phyloP scores from a whole-genome alignment of 2,113 vertebrate species.

The Mustelus asterias region DNA sequence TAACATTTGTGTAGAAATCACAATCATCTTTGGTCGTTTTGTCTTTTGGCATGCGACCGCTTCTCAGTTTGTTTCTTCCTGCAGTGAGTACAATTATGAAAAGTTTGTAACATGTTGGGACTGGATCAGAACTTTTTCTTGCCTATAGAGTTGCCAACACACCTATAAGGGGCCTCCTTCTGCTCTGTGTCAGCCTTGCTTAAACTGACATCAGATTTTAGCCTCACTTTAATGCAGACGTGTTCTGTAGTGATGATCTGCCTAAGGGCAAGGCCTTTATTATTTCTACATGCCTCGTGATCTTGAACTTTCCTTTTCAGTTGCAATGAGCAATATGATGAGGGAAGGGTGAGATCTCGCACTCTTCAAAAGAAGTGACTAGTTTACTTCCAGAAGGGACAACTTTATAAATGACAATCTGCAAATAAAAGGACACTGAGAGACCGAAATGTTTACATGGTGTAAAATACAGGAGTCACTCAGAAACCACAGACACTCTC shows the following conservation, averaged over 20 bases:
- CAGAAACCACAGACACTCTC: not conserved
- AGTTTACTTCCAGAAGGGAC: not conserved
- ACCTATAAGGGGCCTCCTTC: not conserved
- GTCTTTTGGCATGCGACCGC: not conserved
- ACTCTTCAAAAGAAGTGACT: not conserved
- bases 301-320: not conserved
- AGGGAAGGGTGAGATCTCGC: not conserved
- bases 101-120: not conserved
- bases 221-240: not conserved
- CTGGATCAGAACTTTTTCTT: not conserved
- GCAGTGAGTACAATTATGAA: not conserved
- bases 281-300: not conserved
- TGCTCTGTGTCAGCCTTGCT: not conserved
- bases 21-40: not conserved
- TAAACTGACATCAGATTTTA: not conserved
- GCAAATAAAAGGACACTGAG: not conserved
- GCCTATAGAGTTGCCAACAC: not conserved
- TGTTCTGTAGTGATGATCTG: not conserved
- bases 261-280: not conserved
- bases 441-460: not conserved
- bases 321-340: not conserved
- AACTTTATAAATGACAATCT: not conserved
- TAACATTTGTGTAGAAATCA: not conserved
- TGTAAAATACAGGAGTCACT: not conserved
- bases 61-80: not conserved